Evolutionary conservation across 2,888 invertebrate genomes (phyloP).

Genomic region (Andricus curvator): DNA sequence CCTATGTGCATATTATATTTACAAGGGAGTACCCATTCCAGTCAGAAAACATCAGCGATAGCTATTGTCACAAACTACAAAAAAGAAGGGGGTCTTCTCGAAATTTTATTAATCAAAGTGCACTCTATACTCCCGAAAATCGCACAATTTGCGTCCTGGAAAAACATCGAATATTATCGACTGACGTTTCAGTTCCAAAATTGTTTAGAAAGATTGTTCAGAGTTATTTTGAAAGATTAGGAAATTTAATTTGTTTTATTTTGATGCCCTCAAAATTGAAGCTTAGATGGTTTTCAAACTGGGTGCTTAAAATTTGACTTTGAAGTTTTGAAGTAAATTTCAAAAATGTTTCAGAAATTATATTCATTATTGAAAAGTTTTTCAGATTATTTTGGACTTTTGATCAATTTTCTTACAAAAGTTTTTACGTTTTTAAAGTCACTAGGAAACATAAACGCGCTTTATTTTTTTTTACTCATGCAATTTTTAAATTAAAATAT

Average conservation of each 20-base stretch:
- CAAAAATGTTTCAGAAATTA: neutral
- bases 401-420: neutral
- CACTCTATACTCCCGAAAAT: neutral
- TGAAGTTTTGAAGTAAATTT: neutral
- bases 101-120: neutral
- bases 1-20: constrained; percentile 22
- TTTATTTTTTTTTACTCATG: rapidly evolving
- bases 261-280: neutral
- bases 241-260: neutral
- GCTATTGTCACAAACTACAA: constrained; percentile 1
- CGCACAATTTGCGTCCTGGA: neutral
- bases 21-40: constrained; percentile 40
- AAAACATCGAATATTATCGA: neutral
- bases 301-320: neutral
- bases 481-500: too few relatives aligned
- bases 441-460: too few relatives aligned
- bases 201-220: neutral
- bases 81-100: neutral
- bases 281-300: neutral
- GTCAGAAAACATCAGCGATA: constrained; percentile 27
- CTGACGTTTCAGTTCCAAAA: neutral
- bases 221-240: neutral
- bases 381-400: neutral
- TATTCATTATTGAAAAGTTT: neutral
- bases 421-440: too few relatives aligned